These are phyloP conservation scores for Bradynema listronoti DNA, from an alignment of 1,140 invertebrate species.

Conservation along the genomic window DNA sequence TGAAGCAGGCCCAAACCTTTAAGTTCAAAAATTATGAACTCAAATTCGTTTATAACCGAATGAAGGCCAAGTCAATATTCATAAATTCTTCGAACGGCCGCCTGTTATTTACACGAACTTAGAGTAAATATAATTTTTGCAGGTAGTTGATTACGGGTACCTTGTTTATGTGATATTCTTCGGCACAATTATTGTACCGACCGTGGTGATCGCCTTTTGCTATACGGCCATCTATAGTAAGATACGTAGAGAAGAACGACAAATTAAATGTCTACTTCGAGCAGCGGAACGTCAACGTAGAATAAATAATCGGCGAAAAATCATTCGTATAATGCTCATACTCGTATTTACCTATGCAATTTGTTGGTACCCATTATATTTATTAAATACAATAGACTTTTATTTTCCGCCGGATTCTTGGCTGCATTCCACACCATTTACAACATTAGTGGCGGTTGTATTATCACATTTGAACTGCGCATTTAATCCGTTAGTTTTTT, in stretches of 20 bases:
- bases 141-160: constrained; percentile 42
- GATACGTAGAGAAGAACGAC: constrained; percentile 37
- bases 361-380: constrained; percentile 43
- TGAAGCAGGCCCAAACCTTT: too few relatives aligned
- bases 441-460: constrained; percentile 34
- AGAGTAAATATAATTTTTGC: constrained; percentile 5
- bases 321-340: constrained; percentile 39
- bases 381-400: constrained; percentile 40
- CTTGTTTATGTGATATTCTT: constrained; percentile 45
- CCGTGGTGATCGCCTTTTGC: constrained; percentile 37
- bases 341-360: constrained; percentile 39
- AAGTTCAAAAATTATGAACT: too few relatives aligned
- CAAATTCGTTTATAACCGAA: too few relatives aligned
- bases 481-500: constrained; percentile 42
- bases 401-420: constrained; percentile 31
- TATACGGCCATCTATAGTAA: constrained; percentile 35
- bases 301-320: constrained; percentile 38
- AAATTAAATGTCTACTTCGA: constrained; percentile 38
- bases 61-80: too few relatives aligned
- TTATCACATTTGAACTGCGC: constrained; percentile 42
- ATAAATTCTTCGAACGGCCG: neutral
- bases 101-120: neutral
- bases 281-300: constrained; percentile 35
- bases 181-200: constrained; percentile 36
- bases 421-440: constrained; percentile 9